Evolutionary conservation across 2,888 invertebrate genomes (phyloP).

Genomic region (Brachypterus glaber): DNA sequence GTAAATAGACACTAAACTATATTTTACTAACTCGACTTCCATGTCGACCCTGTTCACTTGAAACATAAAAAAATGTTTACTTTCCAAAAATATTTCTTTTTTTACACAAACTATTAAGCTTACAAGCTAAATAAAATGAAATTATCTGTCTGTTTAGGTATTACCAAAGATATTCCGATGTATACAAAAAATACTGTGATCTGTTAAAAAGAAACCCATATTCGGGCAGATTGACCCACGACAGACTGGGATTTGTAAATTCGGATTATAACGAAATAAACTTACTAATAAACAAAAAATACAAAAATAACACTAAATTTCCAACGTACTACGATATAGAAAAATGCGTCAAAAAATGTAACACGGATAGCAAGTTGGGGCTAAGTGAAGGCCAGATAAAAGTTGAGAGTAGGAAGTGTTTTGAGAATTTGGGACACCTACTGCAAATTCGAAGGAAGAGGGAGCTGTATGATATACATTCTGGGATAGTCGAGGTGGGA

Average conservation of each 20-base stretch:
- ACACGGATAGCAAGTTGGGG: slow-evolving; percentile 23
- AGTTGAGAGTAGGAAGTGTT: slow-evolving; percentile 30
- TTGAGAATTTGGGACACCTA: slow-evolving; percentile 31
- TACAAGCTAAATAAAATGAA: too few relatives aligned
- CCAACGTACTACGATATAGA: slow-evolving; percentile 33
- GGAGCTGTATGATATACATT: slow-evolving; percentile 32
- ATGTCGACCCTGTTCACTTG: too few relatives aligned
- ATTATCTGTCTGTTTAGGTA: slow-evolving; percentile 20
- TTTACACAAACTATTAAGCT: too few relatives aligned
- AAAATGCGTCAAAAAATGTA: slow-evolving; percentile 27
- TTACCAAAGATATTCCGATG: too few relatives aligned
- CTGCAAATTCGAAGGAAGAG: slow-evolving; percentile 30
- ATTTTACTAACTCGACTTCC: too few relatives aligned
- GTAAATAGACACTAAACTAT: too few relatives aligned
- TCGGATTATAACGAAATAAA: slow-evolving; percentile 30
- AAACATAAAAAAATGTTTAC: too few relatives aligned
- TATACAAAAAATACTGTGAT: slow-evolving; percentile 28
- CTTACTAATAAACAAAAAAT: slow-evolving; percentile 29
- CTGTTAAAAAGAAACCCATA: slow-evolving; percentile 30
- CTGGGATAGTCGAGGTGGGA: slow-evolving; percentile 22
- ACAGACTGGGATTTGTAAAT: slow-evolving; percentile 26
- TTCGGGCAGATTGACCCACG: slow-evolving; percentile 25
- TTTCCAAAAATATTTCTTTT: too few relatives aligned
- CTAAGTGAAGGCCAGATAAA: slow-evolving; percentile 26
- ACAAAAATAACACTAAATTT: slow-evolving; percentile 29